phyloP scores from a whole-genome alignment of 2,797 vertebrate genomes.

The Darevskia nairensis region DNA sequence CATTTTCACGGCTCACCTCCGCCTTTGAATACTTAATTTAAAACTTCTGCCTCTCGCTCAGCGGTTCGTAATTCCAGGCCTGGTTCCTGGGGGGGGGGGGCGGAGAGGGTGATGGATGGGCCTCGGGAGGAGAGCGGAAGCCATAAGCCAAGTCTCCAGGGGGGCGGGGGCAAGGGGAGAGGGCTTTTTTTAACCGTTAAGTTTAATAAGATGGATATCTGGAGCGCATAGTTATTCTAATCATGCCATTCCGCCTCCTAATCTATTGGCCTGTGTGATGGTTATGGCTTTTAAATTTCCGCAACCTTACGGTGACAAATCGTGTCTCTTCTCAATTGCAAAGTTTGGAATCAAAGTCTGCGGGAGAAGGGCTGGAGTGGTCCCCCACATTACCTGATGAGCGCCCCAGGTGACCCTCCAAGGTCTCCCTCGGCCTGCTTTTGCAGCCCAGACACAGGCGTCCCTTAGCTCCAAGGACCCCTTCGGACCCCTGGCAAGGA shows the following conservation, averaged over 20 bases:
- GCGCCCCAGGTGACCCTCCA: neutral
- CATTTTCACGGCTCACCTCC: constrained; percentile 59
- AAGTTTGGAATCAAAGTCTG: constrained; percentile 3
- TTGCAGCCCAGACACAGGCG: too few relatives aligned
- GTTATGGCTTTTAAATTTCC: constrained; percentile 52
- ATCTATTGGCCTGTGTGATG: constrained; percentile 36
- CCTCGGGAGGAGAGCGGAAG: constrained; percentile 40
- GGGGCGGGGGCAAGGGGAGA: neutral
- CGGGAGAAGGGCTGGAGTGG: neutral
- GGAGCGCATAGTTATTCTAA: constrained; percentile 36
- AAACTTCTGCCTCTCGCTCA: constrained; percentile 51
- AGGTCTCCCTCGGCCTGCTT: too few relatives aligned
- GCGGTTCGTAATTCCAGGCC: constrained; percentile 56
- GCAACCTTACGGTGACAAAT: constrained; percentile 37
- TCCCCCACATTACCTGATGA: too few relatives aligned
- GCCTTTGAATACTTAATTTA: constrained; percentile 62
- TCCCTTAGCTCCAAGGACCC: too few relatives aligned
- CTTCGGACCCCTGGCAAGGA: neutral
- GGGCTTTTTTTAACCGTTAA: constrained; percentile 27
- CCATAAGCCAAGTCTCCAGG: neutral
- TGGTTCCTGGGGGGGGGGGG: constrained; percentile 21
- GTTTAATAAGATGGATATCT: constrained; percentile 31
- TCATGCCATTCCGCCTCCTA: constrained; percentile 34
- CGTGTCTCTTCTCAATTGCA: constrained; percentile 45
- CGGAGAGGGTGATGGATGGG: constrained; percentile 46